Evolutionary conservation across 2,113 vertebrate genomes (phyloP).

Genomic region (Hippocampus comes): DNA sequence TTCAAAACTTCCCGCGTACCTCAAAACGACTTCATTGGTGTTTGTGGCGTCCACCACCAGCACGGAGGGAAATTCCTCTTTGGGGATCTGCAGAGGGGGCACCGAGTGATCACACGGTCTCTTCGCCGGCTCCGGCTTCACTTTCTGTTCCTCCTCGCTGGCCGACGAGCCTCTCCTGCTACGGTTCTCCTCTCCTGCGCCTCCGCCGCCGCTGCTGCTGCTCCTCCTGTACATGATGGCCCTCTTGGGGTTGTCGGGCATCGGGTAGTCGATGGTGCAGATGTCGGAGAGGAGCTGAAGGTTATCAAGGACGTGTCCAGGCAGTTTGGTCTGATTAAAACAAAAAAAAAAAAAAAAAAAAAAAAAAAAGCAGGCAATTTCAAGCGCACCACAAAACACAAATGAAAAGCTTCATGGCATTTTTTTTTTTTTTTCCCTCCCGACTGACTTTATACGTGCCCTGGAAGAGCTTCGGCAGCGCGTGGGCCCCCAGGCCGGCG

Average conservation of each 20-base stretch:
- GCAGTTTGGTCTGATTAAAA: conserved; percentile 76
- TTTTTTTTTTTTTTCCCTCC: too few relatives aligned
- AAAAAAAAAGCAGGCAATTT: neutral
- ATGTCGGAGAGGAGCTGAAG: conserved; percentile 83
- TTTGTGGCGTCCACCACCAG: conserved; percentile 86
- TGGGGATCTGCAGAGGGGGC: conserved; percentile 82
- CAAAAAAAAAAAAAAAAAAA: conserved; percentile 1
- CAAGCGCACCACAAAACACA: neutral
- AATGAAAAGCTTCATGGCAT: neutral
- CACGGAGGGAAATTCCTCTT: conserved; percentile 86
- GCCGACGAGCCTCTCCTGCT: conserved; percentile 52
- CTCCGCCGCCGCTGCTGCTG: conserved; percentile 32
- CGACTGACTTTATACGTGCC: conserved; percentile 77
- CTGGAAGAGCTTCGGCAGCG: conserved; percentile 88
- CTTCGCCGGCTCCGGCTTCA: conserved; percentile 46
- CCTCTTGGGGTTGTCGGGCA: conserved; percentile 84
- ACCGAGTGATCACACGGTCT: conserved; percentile 60
- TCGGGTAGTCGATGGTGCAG: conserved; percentile 82
- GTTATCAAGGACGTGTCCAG: conserved; percentile 80
- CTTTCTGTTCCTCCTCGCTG: conserved; percentile 47
- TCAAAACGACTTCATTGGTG: conserved; percentile 85
- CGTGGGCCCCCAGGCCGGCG: conserved; percentile 91
- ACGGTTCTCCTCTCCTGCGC: conserved; percentile 64
- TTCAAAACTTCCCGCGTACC: conserved; percentile 61
- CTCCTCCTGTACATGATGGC: conserved; percentile 83